These are phyloP conservation scores for Druon quercuslanigerum DNA, from an alignment of 1,140 invertebrate genomes.

Conservation along the genomic window DNA sequence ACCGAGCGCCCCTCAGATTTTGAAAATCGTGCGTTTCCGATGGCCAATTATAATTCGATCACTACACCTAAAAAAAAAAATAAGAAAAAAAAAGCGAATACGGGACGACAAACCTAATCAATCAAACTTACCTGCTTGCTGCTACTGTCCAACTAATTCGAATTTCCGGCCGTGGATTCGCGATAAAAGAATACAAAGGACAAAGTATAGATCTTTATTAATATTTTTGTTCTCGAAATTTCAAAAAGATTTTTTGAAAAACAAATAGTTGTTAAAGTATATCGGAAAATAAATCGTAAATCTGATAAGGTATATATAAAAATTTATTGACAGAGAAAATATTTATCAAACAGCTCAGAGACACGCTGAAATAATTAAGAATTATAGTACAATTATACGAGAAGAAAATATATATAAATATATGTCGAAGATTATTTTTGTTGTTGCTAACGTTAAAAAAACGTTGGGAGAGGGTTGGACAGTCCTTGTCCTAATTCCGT, in stretches of 20 bases:
- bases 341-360: neutral
- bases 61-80: neutral
- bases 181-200: neutral
- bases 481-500: neutral
- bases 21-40: constrained; percentile 12
- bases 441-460: neutral
- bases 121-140: neutral
- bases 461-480: neutral
- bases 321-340: neutral
- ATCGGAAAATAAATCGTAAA: too few relatives aligned
- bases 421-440: constrained; percentile 13
- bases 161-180: constrained; percentile 15
- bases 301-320: neutral
- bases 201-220: neutral
- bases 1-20: neutral
- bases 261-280: too few relatives aligned
- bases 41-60: constrained; percentile 8
- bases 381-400: constrained; percentile 6
- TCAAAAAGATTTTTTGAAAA: too few relatives aligned
- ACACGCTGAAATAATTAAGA: neutral
- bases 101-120: neutral
- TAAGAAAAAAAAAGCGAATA: neutral
- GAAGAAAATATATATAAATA: neutral
- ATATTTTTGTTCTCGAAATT: too few relatives aligned
- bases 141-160: constrained; percentile 9